A percentile compares a stretch with the other conserved stretches of the same genome.
These are phyloP conservation scores for Drosophila cracens DNA, from an alignment of 2,888 invertebrate species.

Conservation along the genomic window DNA sequence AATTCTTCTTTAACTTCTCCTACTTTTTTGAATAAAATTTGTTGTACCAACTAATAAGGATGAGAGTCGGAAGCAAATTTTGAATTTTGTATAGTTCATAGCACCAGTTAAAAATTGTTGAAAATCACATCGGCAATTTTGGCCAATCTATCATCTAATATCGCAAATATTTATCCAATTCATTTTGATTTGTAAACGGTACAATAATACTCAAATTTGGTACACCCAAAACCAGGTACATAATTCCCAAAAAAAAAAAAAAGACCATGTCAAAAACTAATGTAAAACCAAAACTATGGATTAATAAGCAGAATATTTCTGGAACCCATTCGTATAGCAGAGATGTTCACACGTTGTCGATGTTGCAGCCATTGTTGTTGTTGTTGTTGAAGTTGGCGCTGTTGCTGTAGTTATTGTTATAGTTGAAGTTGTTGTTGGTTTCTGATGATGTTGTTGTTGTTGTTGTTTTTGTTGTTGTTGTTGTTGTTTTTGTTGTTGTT, in stretches of 20 bases:
- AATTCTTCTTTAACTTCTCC: neutral
- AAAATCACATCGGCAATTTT: neutral
- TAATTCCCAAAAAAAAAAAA: neutral
- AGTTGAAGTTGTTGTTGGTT: neutral
- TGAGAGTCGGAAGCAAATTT: neutral
- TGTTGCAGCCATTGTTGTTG: conserved; percentile 12
- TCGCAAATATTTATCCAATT: neutral
- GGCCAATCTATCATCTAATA: neutral
- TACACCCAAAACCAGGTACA: neutral
- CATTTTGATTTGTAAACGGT: neutral
- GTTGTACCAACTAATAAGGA: neutral
- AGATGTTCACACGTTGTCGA: neutral
- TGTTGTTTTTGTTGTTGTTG: neutral
- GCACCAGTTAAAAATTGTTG: neutral
- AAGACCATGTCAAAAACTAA: neutral
- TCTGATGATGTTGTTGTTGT: neutral
- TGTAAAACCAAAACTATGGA: neutral
- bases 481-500: neutral
- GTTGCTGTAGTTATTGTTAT: neutral
- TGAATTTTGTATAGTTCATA: neutral
- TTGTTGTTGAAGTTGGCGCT: neutral
- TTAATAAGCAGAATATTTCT: neutral
- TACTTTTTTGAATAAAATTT: neutral
- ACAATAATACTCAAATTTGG: neutral
- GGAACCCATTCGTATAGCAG: neutral